A percentile compares a stretch with the other conserved stretches of the same genome.
Conservation (phyloP, 2,797 vertebrate genomes). For the Labroides dimidiatus region DNA sequence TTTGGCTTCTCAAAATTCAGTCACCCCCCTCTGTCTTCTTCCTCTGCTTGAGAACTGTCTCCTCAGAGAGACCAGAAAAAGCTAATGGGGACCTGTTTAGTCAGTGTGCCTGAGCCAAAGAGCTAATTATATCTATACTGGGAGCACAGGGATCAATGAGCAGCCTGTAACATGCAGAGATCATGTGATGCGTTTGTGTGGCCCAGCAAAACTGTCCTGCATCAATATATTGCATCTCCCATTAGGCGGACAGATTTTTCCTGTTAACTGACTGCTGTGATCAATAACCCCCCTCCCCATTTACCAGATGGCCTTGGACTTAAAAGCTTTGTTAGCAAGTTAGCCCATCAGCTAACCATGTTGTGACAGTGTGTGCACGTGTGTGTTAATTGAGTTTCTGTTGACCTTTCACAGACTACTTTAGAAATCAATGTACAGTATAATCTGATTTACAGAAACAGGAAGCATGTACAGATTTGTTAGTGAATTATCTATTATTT, state of each 20-base stretch:
- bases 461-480: constrained; percentile 6
- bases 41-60: constrained; percentile 14
- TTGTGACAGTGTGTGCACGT: constrained; percentile 40
- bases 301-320: constrained; percentile 64
- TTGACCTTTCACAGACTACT: constrained; percentile 53
- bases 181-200: constrained; percentile 42
- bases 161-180: constrained; percentile 32
- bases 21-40: background rate
- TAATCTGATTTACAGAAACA: constrained; percentile 34
- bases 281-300: constrained; percentile 64
- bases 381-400: constrained; percentile 56
- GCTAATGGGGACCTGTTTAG: constrained; percentile 8
- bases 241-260: constrained; percentile 71
- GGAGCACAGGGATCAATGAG: constrained; percentile 42
- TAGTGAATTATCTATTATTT: background rate
- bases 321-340: constrained; percentile 73
- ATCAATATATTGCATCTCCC: constrained; percentile 63
- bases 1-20: background rate
- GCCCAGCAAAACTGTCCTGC: constrained; percentile 64
- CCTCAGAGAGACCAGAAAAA: constrained; percentile 22
- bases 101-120: constrained; percentile 17
- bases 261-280: constrained; percentile 57
- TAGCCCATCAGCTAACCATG: constrained; percentile 47
- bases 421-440: constrained; percentile 42
- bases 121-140: constrained; percentile 19